phyloP scores from a whole-genome alignment of 2,113 vertebrate species.

The Phylloscopus trochilus region DNA sequence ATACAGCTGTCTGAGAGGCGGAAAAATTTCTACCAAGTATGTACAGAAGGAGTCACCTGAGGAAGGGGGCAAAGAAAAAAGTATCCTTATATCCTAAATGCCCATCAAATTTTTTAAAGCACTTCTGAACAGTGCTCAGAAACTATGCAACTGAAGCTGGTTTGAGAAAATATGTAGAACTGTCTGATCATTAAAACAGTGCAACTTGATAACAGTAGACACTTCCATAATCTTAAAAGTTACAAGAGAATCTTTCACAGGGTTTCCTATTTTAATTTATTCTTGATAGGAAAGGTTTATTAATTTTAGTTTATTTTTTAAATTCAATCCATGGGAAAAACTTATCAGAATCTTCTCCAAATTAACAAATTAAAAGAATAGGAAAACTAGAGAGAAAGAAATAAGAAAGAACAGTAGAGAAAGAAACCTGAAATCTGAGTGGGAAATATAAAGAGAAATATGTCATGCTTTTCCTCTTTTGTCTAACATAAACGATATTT shows the following conservation, averaged over 20 bases:
- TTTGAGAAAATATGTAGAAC: background rate
- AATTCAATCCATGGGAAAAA: background rate
- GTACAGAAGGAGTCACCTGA: background rate
- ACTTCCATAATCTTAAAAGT: background rate
- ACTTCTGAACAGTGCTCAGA: background rate
- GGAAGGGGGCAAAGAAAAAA: background rate
- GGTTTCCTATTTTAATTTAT: background rate
- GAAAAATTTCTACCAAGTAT: background rate
- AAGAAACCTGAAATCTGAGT: background rate
- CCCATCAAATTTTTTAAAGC: background rate
- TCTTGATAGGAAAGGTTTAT: background rate
- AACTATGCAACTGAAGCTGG: background rate
- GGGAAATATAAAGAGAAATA: background rate
- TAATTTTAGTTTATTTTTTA: background rate
- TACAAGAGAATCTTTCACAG: background rate
- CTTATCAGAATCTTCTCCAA: background rate
- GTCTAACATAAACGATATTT: background rate
- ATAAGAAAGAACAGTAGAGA: background rate
- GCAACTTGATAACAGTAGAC: background rate
- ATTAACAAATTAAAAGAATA: background rate
- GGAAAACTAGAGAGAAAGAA: background rate
- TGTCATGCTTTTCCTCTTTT: background rate
- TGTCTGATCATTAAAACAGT: background rate
- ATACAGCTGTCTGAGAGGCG: background rate
- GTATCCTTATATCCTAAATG: background rate